These are phyloP conservation scores for Pogonocherus hispidulus DNA, from an alignment of 2,888 invertebrate genomes.

Conservation along the genomic window DNA sequence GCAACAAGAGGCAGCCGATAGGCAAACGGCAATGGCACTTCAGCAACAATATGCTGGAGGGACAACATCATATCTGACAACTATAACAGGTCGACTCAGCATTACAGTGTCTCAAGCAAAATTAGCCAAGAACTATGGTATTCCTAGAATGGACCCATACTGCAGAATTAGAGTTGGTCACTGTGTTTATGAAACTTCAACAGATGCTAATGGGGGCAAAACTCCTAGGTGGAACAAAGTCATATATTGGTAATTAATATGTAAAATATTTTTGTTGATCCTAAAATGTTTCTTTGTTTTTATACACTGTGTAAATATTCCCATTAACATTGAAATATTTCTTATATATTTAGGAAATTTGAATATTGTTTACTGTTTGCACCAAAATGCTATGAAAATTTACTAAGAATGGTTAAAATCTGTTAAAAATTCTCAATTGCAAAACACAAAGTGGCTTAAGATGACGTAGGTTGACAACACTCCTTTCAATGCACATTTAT, in stretches of 20 bases:
- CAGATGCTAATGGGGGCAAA: constrained; percentile 94
- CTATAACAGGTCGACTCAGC: constrained; percentile 80
- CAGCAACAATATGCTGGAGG: constrained; percentile 76
- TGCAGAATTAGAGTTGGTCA: constrained; percentile 93
- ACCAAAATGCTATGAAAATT: too few species aligned
- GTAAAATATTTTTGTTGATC: too few species aligned
- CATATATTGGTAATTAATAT: constrained; percentile 86
- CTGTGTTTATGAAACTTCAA: constrained; percentile 95
- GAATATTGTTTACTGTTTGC: too few species aligned
- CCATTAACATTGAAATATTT: too few species aligned
- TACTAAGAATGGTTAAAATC: too few species aligned
- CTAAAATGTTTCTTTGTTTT: too few species aligned
- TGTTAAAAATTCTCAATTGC: too few species aligned
- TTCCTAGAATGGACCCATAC: constrained; percentile 97
- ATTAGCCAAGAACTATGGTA: constrained; percentile 93
- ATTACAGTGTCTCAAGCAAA: constrained; percentile 93
- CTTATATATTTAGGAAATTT: too few species aligned
- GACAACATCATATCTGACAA: constrained; percentile 66
- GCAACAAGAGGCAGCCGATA: constrained; percentile 83
- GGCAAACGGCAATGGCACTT: constrained; percentile 81
- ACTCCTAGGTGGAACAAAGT: constrained; percentile 97
- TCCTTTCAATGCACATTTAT: too few species aligned
- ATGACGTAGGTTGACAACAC: too few species aligned
- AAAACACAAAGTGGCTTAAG: too few species aligned
- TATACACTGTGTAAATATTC: too few species aligned